These are phyloP conservation scores for Campoplex nolae DNA, from an alignment of 2,888 invertebrate genomes.

Conservation along the genomic window DNA sequence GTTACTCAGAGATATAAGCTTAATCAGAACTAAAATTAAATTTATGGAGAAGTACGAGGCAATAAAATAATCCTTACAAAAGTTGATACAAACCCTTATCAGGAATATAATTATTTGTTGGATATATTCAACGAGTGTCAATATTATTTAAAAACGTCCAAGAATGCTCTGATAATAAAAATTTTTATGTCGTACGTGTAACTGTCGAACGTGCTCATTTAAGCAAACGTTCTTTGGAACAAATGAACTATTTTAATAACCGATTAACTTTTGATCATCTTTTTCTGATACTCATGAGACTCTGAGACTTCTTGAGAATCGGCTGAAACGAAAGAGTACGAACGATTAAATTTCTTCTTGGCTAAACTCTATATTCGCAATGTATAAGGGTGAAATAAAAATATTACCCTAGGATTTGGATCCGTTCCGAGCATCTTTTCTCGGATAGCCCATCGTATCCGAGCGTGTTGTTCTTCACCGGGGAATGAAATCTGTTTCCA, in stretches of 20 bases:
- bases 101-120: background rate
- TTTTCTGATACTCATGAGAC: conserved; percentile 73
- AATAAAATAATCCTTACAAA: background rate
- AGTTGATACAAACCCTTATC: background rate
- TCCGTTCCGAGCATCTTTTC: conserved; percentile 88
- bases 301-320: conserved; percentile 73
- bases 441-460: conserved; percentile 89
- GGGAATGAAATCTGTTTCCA: conserved; percentile 92
- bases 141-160: conserved; percentile 23
- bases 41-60: background rate
- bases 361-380: background rate
- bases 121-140: conserved; percentile 32
- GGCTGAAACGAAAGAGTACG: conserved; percentile 74
- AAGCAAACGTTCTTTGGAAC: conserved; percentile 30
- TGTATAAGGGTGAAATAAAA: conserved; percentile 2
- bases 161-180: background rate
- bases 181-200: background rate
- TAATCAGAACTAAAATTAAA: conserved; percentile 86
- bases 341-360: background rate
- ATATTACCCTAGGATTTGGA: conserved; percentile 80
- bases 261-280: conserved; percentile 69
- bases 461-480: conserved; percentile 89
- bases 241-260: conserved; percentile 37
- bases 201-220: conserved; percentile 11
- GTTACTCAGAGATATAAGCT: conserved; percentile 86